phyloP scores from a whole-genome alignment of 2,797 vertebrate genomes.

The Micromesistius poutassou region DNA sequence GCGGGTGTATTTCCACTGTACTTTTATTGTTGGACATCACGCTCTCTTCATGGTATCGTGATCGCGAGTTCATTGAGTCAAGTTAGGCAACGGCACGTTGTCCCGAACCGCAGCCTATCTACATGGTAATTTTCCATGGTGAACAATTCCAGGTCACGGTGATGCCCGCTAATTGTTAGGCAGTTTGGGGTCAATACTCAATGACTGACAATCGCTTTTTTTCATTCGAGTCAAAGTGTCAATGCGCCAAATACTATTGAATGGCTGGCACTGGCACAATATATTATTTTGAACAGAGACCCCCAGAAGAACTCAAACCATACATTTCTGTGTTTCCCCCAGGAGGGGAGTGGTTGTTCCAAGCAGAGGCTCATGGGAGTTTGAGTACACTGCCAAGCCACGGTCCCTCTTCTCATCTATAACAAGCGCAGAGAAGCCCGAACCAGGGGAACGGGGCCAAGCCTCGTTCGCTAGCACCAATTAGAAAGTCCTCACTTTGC shows the following conservation, averaged over 20 bases:
- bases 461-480: slow-evolving; percentile 56
- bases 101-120: slow-evolving; percentile 50
- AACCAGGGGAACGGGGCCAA: slow-evolving; percentile 43
- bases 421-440: slow-evolving; percentile 59
- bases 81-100: slow-evolving; percentile 53
- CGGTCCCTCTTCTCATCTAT: slow-evolving; percentile 42
- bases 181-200: slow-evolving; percentile 44
- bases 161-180: slow-evolving; percentile 46
- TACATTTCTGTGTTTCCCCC: background rate
- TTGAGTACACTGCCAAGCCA: slow-evolving; percentile 30
- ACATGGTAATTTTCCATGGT: slow-evolving; percentile 60
- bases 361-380: slow-evolving; percentile 31
- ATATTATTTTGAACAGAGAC: background rate
- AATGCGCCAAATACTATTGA: background rate
- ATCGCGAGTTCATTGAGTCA: slow-evolving; percentile 34
- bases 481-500: slow-evolving; percentile 70
- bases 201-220: slow-evolving; percentile 23
- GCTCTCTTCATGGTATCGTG: slow-evolving; percentile 31
- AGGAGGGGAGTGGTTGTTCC: slow-evolving; percentile 17
- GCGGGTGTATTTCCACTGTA: background rate
- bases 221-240: background rate
- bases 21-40: slow-evolving; percentile 45
- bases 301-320: background rate
- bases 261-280: background rate
- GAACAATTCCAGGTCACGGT: slow-evolving; percentile 49